Base-by-base conservation (phyloP, 2,888 invertebrate species). In the Caenorhabditis sp. region DNA sequence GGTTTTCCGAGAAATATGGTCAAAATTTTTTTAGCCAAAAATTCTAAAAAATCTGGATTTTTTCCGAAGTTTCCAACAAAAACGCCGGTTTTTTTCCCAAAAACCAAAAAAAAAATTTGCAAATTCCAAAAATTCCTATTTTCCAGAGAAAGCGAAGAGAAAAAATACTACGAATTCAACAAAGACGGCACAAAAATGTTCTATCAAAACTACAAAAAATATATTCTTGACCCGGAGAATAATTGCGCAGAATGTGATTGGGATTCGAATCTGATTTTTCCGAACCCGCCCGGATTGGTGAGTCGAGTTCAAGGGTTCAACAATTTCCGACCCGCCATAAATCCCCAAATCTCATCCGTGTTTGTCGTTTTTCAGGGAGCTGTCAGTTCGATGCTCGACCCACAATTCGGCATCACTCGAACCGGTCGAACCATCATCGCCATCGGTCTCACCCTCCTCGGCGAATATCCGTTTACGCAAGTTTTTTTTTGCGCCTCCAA, bases 131-230 rank as follows among this genome's bases (percentile, higher is more conserved):
- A 26, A 54, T 54, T 21, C 19, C 10, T 24, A 57, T 21, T 26
- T 70, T 83, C 59, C 61, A 85, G 83, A 43, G 84, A 83, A 66
- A 69, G 75, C 14, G 84, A 84, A 58, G 71, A 81, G 26, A 85
- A 85, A 62, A 70, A 79, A 62, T 80, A 85, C 36, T 61, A 79
- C 21, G 66, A 81, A 12, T 85, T 75, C 66, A 76, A 64, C 14
- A 63, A 72, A 3, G 79, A 82, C 58, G 76, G 75, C n/a, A 60
- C 70, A 1, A 58, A 69, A 65, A 73, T 85, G 53, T 79, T 79
- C 66, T 85, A 85, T 68, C 70, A 82, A 60, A 85, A 85, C 66
- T 85, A 85, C 61, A 84, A 83, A 62, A 78, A 67, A 53, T 85
- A 76, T 49, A 59, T 74, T n/a, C 51, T 76, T 10, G 57, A 58